These are phyloP conservation scores for Eutolmus rufibarbis DNA, from an alignment of 2,888 invertebrate genomes.

Conservation along the genomic window DNA sequence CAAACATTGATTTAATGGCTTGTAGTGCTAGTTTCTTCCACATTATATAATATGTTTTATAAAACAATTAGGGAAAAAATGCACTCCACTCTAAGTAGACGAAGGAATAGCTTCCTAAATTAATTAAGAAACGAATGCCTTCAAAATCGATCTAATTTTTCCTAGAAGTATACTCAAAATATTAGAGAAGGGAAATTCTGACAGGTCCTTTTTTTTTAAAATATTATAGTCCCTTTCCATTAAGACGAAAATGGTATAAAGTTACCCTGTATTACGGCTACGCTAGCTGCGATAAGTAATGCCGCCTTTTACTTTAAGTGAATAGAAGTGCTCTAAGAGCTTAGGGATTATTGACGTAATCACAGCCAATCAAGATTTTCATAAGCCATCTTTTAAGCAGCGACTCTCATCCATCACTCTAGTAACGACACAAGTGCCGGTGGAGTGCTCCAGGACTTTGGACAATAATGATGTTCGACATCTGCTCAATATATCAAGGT, in stretches of 20 bases:
- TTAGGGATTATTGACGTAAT: conserved; percentile 4
- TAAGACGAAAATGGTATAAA: background rate
- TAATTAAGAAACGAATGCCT: background rate
- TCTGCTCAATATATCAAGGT: background rate
- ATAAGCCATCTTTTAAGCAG: background rate
- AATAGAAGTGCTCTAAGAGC: background rate
- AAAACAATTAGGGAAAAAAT: too few species aligned
- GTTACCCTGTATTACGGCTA: background rate
- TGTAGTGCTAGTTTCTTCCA: too few species aligned
- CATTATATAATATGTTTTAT: too few species aligned
- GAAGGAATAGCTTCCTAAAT: background rate
- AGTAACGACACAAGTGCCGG: background rate
- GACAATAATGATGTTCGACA: background rate
- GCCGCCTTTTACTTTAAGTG: background rate
- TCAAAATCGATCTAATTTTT: background rate
- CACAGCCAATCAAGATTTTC: background rate
- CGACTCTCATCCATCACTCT: background rate
- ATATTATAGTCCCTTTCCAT: background rate
- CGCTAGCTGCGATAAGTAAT: background rate
- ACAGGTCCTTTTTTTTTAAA: background rate
- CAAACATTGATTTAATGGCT: too few species aligned
- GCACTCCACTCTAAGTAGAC: too few species aligned
- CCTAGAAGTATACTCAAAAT: background rate
- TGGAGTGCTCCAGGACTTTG: background rate
- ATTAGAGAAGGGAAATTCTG: background rate